phyloP scores from a whole-genome alignment of 2,113 vertebrate species.

The Candoia aspera region DNA sequence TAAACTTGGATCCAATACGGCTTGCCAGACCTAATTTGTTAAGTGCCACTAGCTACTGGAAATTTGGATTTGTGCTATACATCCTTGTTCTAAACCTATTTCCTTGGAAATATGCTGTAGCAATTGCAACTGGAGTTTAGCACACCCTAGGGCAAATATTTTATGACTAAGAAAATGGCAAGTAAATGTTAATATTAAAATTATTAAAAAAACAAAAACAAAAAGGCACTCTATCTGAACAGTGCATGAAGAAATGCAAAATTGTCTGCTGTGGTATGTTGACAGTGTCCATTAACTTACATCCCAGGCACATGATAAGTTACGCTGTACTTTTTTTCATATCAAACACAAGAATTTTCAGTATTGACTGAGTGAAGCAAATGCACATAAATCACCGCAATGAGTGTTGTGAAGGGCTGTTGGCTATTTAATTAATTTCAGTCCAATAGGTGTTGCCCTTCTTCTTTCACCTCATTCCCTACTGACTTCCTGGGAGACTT shows the following conservation, averaged over 20 bases:
- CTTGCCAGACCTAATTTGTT: neutral
- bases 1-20: too few species aligned
- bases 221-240: neutral
- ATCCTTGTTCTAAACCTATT: neutral
- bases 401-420: slow-evolving; percentile 76
- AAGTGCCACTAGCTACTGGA: neutral
- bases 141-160: neutral
- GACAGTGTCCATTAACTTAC: neutral
- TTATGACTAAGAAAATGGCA: neutral
- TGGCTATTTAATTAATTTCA: slow-evolving; percentile 88
- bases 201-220: neutral
- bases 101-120: neutral
- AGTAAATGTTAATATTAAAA: neutral
- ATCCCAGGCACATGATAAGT: neutral
- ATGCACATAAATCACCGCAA: slow-evolving; percentile 62
- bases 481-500: slow-evolving; percentile 68
- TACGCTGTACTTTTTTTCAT: slow-evolving; percentile 1
- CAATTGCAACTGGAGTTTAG: neutral
- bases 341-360: neutral
- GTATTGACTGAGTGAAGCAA: slow-evolving; percentile 22
- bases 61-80: neutral
- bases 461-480: slow-evolving; percentile 70
- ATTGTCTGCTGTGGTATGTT: neutral
- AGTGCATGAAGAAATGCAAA: neutral
- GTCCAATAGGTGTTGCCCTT: slow-evolving; percentile 82